A percentile compares a stretch with the other conserved stretches of the same genome.
Evolutionary conservation across 1,140 invertebrate genomes (phyloP).

Genomic region (Hestina assimilis): DNA sequence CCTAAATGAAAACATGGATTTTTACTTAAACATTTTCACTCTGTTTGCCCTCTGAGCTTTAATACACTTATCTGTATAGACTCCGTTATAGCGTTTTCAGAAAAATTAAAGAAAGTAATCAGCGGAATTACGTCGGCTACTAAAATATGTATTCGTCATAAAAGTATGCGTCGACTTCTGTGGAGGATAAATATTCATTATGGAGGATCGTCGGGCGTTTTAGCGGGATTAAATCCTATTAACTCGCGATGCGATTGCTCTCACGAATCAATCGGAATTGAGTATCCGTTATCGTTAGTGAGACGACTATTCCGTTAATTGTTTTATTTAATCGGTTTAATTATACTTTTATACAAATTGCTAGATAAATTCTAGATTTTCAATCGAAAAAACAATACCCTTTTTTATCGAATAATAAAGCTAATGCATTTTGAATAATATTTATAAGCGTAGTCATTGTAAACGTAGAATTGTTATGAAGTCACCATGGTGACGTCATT

Average conservation of each 20-base stretch:
- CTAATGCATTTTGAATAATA: too few relatives aligned
- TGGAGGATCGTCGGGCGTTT: slow-evolving; percentile 73
- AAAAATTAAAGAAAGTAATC: slow-evolving; percentile 77
- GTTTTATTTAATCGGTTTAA: background rate
- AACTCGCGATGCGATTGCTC: slow-evolving; percentile 58
- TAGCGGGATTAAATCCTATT: slow-evolving; percentile 76
- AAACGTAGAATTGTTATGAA: too few relatives aligned
- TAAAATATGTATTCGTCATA: slow-evolving; percentile 77
- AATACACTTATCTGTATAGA: slow-evolving; percentile 56
- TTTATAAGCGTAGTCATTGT: too few relatives aligned
- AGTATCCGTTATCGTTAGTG: slow-evolving; percentile 5
- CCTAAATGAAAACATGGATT: slow-evolving; percentile 38
- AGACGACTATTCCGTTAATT: background rate
- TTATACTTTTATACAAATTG: too few relatives aligned
- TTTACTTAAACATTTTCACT: slow-evolving; percentile 59
- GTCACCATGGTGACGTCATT: too few relatives aligned
- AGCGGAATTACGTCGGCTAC: slow-evolving; percentile 72
- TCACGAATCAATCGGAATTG: slow-evolving; percentile 61
- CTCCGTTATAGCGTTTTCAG: slow-evolving; percentile 54
- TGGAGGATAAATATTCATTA: slow-evolving; percentile 77
- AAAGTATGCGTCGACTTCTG: slow-evolving; percentile 72
- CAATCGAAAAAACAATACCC: too few relatives aligned
- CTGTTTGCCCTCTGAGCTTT: slow-evolving; percentile 67
- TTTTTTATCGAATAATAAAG: too few relatives aligned
- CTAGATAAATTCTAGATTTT: too few relatives aligned